phyloP scores from a whole-genome alignment of 2,113 vertebrate genomes.

The Tupaia chinensis region DNA sequence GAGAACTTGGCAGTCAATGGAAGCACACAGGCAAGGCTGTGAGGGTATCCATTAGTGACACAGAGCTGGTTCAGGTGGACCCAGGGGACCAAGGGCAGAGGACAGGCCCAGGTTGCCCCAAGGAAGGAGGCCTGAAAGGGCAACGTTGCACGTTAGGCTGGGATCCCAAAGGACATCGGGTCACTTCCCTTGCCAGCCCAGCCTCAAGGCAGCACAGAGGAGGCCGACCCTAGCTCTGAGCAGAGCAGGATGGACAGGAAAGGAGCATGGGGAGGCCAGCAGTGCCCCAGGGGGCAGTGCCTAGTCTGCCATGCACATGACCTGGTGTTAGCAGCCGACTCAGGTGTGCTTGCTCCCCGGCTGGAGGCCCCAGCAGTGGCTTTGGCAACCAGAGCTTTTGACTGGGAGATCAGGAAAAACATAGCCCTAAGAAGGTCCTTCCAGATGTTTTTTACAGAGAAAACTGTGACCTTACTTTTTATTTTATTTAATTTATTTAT shows the following conservation, averaged over 20 bases:
- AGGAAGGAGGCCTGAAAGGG: background rate
- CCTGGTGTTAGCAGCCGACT: too few species aligned
- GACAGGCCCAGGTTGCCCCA: background rate
- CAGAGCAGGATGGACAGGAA: too few species aligned
- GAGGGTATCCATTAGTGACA: rapidly evolving
- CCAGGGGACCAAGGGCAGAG: background rate
- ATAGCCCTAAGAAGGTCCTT: background rate
- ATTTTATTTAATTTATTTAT: too few species aligned
- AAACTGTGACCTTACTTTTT: background rate
- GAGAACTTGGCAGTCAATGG: background rate
- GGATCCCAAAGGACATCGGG: background rate
- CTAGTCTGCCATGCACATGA: too few species aligned
- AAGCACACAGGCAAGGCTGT: too few species aligned
- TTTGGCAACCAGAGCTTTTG: background rate
- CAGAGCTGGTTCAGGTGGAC: background rate
- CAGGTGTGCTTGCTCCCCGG: background rate
- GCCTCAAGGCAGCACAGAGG: too few species aligned
- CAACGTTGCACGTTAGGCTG: too few species aligned
- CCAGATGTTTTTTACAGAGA: background rate
- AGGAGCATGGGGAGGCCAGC: background rate
- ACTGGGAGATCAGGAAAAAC: background rate
- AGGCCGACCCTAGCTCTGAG: too few species aligned
- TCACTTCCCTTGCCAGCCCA: too few species aligned
- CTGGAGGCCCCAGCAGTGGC: background rate
- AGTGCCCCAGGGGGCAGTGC: too few species aligned